Conservation (phyloP, 2,113 vertebrate genomes). For the Notechis scutatus region DNA sequence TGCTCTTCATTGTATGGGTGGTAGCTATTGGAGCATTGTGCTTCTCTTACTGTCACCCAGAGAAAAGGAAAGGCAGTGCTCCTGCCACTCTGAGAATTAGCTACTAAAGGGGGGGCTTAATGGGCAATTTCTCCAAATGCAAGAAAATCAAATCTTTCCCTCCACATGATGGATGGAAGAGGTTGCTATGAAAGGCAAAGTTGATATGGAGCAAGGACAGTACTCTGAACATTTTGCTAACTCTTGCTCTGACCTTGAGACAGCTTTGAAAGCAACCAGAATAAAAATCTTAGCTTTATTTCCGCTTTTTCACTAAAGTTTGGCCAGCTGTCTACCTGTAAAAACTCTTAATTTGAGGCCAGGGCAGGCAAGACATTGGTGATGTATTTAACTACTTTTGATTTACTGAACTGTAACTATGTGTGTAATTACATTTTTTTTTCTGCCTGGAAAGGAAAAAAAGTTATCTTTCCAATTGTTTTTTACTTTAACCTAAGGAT, state of each 20-base stretch:
- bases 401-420: background rate
- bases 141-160: background rate
- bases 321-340: background rate
- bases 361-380: too few relatives aligned
- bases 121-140: background rate
- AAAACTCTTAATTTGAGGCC: background rate
- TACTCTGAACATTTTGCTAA: background rate
- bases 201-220: background rate
- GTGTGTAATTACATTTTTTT: background rate
- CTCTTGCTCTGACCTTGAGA: too few relatives aligned
- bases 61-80: background rate
- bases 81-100: background rate
- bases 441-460: background rate
- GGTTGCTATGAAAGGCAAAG: background rate
- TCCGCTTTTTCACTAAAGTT: background rate
- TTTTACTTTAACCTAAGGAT: slow-evolving; percentile 25
- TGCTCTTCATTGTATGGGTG: background rate
- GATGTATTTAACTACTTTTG: background rate
- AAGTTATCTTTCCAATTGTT: background rate
- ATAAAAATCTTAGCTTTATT: background rate
- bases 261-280: background rate
- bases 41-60: background rate
- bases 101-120: background rate
- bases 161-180: background rate
- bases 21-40: background rate